Conservation (phyloP, 2,888 invertebrate genomes). For the Synergus japonicus region DNA sequence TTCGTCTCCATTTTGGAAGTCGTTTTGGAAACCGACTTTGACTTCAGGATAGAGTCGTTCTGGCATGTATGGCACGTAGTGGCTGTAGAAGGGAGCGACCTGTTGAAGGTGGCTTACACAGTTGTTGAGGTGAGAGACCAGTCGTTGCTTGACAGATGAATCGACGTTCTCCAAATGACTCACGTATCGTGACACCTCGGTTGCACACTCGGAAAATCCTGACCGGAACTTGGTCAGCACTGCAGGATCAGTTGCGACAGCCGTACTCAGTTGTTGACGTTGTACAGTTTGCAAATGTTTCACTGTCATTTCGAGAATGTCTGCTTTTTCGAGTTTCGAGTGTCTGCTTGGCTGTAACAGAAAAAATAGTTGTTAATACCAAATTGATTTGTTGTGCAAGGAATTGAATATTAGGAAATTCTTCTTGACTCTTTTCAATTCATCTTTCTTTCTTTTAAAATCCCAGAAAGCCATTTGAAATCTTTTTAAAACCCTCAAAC, state of each 20-base stretch:
- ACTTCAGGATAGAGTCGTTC: constrained; percentile 75
- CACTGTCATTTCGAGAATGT: constrained; percentile 96
- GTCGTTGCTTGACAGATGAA: constrained; percentile 81
- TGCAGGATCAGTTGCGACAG: constrained; percentile 90
- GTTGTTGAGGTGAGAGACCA: constrained; percentile 82
- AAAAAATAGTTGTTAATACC: constrained; percentile 52
- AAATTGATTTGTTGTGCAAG: not conserved
- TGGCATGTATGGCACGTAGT: constrained; percentile 76
- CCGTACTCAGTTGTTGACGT: constrained; percentile 89
- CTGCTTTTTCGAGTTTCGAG: constrained; percentile 97
- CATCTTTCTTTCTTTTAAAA: too few species aligned
- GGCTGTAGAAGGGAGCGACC: constrained; percentile 76
- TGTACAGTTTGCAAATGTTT: constrained; percentile 94
- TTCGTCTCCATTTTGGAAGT: constrained; percentile 74
- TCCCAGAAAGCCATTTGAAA: too few species aligned
- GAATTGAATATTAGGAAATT: not conserved
- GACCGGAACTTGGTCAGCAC: constrained; percentile 91
- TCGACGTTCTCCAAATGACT: constrained; percentile 83
- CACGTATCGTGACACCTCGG: constrained; percentile 87
- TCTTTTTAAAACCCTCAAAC: too few species aligned
- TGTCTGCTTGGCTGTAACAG: constrained; percentile 91
- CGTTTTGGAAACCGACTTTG: constrained; percentile 73
- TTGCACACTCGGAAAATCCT: constrained; percentile 93
- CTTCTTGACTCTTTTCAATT: too few species aligned
- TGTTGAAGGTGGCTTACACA: constrained; percentile 83